Evolutionary conservation across 2,797 vertebrate genomes (phyloP).

Genomic region (Tamandua tetradactyla): DNA sequence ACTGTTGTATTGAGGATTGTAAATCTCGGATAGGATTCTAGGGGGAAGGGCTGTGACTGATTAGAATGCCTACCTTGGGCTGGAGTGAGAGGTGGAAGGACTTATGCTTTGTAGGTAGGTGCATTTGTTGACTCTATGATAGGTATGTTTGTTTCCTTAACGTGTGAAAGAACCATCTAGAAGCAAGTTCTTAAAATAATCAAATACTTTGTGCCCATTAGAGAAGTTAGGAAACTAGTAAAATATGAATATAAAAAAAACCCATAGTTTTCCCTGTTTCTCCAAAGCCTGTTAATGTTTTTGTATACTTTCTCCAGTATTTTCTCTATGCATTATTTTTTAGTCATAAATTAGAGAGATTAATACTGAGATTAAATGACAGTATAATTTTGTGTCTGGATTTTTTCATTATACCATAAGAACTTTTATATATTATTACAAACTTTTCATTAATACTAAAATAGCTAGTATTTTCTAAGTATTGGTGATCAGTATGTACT

Average conservation of each 20-base stretch:
- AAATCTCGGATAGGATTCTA: neutral
- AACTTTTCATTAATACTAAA: neutral
- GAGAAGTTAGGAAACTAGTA: constrained; percentile 4
- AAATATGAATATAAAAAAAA: neutral
- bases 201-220: neutral
- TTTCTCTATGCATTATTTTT: neutral
- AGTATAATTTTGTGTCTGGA: neutral
- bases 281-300: neutral
- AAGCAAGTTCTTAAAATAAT: neutral
- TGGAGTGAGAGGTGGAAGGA: neutral
- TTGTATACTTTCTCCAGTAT: neutral
- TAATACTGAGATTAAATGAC: neutral
- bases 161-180: neutral
- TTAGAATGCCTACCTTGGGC: neutral
- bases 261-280: neutral
- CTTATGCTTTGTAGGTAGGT: neutral
- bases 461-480: neutral
- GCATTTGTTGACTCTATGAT: neutral
- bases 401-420: neutral
- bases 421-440: neutral
- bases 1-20: neutral
- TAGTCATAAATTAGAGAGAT: neutral
- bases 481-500: neutral
- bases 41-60: neutral
- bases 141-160: neutral